phyloP scores from a whole-genome alignment of 2,888 invertebrate species.

The Caenorhabditis japonica region DNA sequence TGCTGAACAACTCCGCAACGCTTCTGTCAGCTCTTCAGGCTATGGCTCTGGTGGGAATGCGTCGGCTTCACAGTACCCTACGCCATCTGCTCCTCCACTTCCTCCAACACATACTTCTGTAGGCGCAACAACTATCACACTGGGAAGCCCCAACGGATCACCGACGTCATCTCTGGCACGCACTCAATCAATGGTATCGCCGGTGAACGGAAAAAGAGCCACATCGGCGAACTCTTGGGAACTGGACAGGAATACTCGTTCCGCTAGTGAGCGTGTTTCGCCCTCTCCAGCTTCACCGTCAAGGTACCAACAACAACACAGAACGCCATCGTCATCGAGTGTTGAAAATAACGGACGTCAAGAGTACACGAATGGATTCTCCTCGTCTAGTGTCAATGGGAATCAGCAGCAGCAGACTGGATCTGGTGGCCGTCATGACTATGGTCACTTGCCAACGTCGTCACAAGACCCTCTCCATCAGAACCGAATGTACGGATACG shows the following conservation, averaged over 20 bases:
- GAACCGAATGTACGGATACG: constrained; percentile 41
- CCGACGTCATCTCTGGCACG: constrained; percentile 49
- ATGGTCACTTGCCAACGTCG: constrained; percentile 22
- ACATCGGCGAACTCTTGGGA: constrained; percentile 31
- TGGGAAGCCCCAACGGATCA: constrained; percentile 59
- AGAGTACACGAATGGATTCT: constrained; percentile 37
- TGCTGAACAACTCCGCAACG: constrained; percentile 55
- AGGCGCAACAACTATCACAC: constrained; percentile 59
- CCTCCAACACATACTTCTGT: constrained; percentile 14
- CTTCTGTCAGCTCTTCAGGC: constrained; percentile 41
- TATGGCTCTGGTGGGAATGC: constrained; percentile 40
- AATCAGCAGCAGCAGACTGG: constrained; percentile 11
- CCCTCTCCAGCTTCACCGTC: constrained; percentile 39
- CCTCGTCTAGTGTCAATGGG: too few relatives aligned
- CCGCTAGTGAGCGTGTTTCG: constrained; percentile 30
- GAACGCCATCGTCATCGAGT: constrained; percentile 3
- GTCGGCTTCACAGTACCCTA: constrained; percentile 23
- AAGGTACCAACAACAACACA: constrained; percentile 9
- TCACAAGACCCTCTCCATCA: constrained; percentile 45
- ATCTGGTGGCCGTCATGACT: constrained; percentile 28
- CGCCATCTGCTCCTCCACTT: constrained; percentile 29
- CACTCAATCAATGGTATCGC: constrained; percentile 51
- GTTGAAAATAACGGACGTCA: constrained; percentile 33
- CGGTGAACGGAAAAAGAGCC: constrained; percentile 21
- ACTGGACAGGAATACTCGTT: constrained; percentile 26